Percentiles rank a stretch among this genome's conserved stretches.
phyloP scores from a whole-genome alignment of 2,888 invertebrate genomes.

The Protophormia terraenovae region DNA sequence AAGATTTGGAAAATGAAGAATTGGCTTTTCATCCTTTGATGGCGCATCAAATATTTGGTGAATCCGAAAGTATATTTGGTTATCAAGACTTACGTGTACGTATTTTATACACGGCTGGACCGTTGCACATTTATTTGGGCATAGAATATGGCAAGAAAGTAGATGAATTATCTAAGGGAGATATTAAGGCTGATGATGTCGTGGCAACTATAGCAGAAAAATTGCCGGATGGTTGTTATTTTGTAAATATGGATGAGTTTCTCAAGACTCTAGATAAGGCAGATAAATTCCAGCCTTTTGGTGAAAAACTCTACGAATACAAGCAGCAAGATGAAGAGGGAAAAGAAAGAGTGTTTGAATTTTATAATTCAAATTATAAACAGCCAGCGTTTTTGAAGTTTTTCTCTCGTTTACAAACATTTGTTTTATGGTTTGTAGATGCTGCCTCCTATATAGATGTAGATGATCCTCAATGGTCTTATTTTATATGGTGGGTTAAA shows the following conservation, averaged over 20 bases:
- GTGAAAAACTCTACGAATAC: conserved; percentile 86
- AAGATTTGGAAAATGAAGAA: conserved; percentile 86
- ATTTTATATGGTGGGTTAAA: conserved; percentile 88
- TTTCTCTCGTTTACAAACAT: conserved; percentile 93
- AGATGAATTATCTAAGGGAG: conserved; percentile 82
- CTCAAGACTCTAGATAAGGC: conserved; percentile 87
- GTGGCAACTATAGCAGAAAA: conserved; percentile 86
- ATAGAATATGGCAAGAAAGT: conserved; percentile 87
- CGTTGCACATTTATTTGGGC: conserved; percentile 89
- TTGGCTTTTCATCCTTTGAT: conserved; percentile 89
- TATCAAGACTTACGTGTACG: conserved; percentile 91
- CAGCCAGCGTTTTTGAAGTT: conserved; percentile 89
- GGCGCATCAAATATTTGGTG: conserved; percentile 96
- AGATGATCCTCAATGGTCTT: conserved; percentile 95
- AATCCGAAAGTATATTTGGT: conserved; percentile 96
- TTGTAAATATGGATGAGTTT: conserved; percentile 88
- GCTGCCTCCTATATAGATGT: conserved; percentile 96
- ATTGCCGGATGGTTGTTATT: conserved; percentile 86
- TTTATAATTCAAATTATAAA: conserved; percentile 89
- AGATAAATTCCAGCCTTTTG: conserved; percentile 89
- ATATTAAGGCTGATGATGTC: conserved; percentile 88
- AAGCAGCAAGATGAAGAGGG: conserved; percentile 74
- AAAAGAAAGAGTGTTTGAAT: conserved; percentile 86
- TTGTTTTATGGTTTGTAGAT: conserved; percentile 97
- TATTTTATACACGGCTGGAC: conserved; percentile 91